Evolutionary conservation across 1,140 invertebrate genomes (phyloP).

Genomic region (Drosophila burlai): DNA sequence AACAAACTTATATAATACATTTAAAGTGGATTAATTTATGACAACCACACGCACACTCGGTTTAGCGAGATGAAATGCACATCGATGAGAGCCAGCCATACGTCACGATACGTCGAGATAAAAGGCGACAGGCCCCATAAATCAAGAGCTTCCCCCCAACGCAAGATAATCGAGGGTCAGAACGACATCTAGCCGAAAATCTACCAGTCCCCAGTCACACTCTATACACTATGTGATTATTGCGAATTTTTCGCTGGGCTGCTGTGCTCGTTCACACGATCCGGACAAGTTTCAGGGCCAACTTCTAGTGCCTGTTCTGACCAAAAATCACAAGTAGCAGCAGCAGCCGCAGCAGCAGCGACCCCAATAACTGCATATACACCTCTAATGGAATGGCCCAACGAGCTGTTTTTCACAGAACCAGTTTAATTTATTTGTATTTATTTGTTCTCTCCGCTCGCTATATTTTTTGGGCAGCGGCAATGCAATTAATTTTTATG

Average conservation of each 20-base stretch:
- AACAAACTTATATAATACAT: constrained; percentile 56
- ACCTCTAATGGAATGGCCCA: constrained; percentile 41
- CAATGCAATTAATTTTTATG: constrained; percentile 58
- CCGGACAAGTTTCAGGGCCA: constrained; percentile 61
- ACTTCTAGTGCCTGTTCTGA: constrained; percentile 38
- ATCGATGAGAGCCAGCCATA: constrained; percentile 28
- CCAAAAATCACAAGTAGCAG: constrained; percentile 40
- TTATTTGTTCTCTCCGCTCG: constrained; percentile 29
- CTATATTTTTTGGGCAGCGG: constrained; percentile 25
- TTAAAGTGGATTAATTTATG: constrained; percentile 65
- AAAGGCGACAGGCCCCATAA: constrained; percentile 45
- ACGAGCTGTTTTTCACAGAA: constrained; percentile 31
- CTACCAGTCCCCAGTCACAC: constrained; percentile 9
- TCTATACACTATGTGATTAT: background rate
- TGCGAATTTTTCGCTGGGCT: constrained; percentile 18
- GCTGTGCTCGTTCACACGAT: constrained; percentile 45
- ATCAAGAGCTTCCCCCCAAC: constrained; percentile 33
- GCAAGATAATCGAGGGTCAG: constrained; percentile 25
- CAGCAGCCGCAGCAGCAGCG: constrained; percentile 30
- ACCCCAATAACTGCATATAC: constrained; percentile 59
- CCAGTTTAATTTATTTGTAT: constrained; percentile 55
- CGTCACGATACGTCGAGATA: constrained; percentile 36
- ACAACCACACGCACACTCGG: constrained; percentile 31
- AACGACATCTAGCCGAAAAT: constrained; percentile 21
- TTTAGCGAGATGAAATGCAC: constrained; percentile 40